Base-by-base conservation (phyloP, 2,888 invertebrate genomes). In the Phania funesta region DNA sequence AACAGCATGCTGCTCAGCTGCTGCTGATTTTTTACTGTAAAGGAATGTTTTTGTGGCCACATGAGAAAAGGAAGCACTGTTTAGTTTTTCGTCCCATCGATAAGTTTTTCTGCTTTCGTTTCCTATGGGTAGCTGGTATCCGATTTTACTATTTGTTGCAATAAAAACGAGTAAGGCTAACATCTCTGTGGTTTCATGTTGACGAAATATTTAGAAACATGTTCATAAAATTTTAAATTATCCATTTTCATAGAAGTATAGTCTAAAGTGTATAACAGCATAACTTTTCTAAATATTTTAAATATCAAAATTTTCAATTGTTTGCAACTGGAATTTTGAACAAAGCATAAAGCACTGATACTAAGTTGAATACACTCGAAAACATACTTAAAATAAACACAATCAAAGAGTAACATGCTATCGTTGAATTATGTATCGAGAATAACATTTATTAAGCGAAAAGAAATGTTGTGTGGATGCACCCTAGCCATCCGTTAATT, bases 21-120 rank as follows among this genome's bases (percentile, higher is more conserved):
- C 48, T 60, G 24, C 24, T 22, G 48, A 60, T 24, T 32, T 26
- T 13, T 38, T 48, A 18, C 52, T 74, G 35, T 16, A 16, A 54
- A 64, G 32, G 24, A 44, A 54, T 73, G 52, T 24, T 56, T 74
- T 64, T 74, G 64, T 32, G 71, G 65, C 32, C 65, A 67, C 26
- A 74, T 64, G 74, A 64, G 71, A n/a, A 48, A 20, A 20, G 24
- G 6, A 54, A 46, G 24, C 46, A 24, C 44, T 74, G 13, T 54
- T 52, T 64, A n/a, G 54, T 18, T 32, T 32, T 60, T n/a, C 16
- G 52, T n/a, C n/a, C n/a, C 11, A 29, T 11, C 16, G 8, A 18
- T 26, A 18, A 24, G 52, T 44, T 1, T 62, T 13, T 41, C 8
- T 35, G 1, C 13, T 24, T n/a, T 52, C 18, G 11, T n/a, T 11